Conservation (phyloP, 2,797 vertebrate genomes). For the Gymnothorax javanicus region DNA sequence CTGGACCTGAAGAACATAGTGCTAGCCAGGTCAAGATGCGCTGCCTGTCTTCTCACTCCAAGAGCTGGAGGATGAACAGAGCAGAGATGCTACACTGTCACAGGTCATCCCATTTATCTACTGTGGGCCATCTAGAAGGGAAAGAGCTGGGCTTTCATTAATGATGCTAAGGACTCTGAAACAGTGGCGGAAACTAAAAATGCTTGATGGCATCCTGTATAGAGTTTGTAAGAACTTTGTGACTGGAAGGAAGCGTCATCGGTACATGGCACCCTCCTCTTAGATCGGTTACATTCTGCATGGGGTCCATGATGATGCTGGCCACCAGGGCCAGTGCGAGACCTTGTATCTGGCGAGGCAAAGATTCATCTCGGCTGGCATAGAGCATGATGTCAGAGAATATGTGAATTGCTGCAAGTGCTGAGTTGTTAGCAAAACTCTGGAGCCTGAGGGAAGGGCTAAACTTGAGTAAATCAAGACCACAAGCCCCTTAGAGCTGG, state of each 20-base stretch:
- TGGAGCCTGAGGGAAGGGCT: not conserved
- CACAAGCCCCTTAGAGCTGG: not conserved
- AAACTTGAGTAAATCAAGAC: not conserved
- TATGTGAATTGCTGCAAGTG: not conserved
- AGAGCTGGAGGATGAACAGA: conserved; percentile 11
- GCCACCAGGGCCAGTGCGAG: not conserved
- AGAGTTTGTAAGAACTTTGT: not conserved
- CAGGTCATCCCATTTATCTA: conserved; percentile 19
- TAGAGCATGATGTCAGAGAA: not conserved
- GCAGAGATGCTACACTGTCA: conserved; percentile 16
- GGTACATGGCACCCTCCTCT: not conserved
- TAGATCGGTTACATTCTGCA: not conserved
- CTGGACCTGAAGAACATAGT: not conserved
- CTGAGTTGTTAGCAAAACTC: not conserved
- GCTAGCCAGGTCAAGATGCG: not conserved
- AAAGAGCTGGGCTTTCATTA: not conserved
- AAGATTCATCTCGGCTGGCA: too few species aligned
- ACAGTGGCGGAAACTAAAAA: conserved; percentile 29
- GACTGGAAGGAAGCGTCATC: not conserved
- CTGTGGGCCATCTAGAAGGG: not conserved
- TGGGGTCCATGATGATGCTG: not conserved
- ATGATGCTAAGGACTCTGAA: not conserved
- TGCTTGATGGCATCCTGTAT: conserved; percentile 26
- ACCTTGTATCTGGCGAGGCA: not conserved
- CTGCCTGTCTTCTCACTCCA: not conserved